Conservation (phyloP, 2,888 invertebrate genomes). For the Lithophane leautieri region DNA sequence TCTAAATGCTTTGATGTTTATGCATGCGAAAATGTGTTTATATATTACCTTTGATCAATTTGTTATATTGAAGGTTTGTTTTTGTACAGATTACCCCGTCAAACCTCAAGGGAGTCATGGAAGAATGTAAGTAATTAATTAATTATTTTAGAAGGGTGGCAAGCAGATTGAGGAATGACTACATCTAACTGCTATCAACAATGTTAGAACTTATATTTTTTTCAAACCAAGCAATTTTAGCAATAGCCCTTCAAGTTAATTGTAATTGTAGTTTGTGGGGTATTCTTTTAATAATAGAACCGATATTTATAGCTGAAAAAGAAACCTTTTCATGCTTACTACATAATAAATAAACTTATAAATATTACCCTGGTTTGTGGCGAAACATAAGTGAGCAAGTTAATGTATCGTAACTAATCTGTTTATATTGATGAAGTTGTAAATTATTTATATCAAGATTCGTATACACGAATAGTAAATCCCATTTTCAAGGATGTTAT, state of each 20-base stretch:
- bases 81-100: not conserved
- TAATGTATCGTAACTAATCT: not conserved
- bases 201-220: too few species aligned
- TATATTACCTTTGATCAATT: conserved; percentile 17
- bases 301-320: not conserved
- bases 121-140: not conserved
- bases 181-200: not conserved
- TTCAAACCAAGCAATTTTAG: too few species aligned
- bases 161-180: not conserved
- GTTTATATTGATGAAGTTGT: not conserved
- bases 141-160: not conserved
- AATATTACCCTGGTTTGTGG: not conserved
- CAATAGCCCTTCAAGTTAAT: not conserved
- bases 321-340: not conserved
- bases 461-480: conserved; percentile 2
- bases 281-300: not conserved
- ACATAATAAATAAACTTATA: not conserved
- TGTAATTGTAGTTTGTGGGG: not conserved
- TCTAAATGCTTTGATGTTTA: conserved; percentile 18
- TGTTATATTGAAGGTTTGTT: conserved; percentile 8
- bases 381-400: not conserved
- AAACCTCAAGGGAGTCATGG: not conserved
- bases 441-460: not conserved
- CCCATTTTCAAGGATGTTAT: not conserved
- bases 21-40: conserved; percentile 9